Evolutionary conservation across 2,888 invertebrate genomes (phyloP), one percentile per base, ranked within the genome.

Genomic region (Drosophila nr. perissopoda): DNA sequence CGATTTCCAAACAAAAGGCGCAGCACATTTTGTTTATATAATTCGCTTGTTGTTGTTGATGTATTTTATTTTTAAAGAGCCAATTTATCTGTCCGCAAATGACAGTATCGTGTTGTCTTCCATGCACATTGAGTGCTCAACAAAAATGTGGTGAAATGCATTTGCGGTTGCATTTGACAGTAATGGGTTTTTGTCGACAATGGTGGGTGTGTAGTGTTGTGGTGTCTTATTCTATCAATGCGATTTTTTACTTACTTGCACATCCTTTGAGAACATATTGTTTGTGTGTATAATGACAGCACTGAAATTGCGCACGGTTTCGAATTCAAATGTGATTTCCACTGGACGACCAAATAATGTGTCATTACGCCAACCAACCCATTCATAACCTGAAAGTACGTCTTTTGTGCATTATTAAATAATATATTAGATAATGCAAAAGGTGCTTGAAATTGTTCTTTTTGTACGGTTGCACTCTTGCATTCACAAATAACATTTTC

Each of bases 321-420:
- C 96, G 92, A 97, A 97, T 92, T 96, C 96, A 92, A 97, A 97
- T 34, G 95, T 94, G 58, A 97, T 95, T 92, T 96, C 96, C 31
- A 97, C 94, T 2, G 96, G 96, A 62, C 94, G 94, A 34, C 95
- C 95, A 38, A 94, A 91, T 92, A 95, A 93, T 36, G 95, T 95
- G 89, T 96, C 95, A 87, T 96, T 96, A 80, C 95, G 94, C 97
- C 97, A 97, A 48, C 97, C 97, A 56, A 97, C 95, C 97, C 97
- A 97, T 92, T 96, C 96, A 91, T 96, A 96, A 59, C 96, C 96
- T 95, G 88, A 27, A 93, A 91, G 16, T 21, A 36, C 29, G 10
- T 13, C 1, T 21, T 31, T 2, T 54, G 21, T 0, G 40, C 6
- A 25, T 53, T 29, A 27, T 7, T 52, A 29, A 21, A 59, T 57